phyloP scores from a whole-genome alignment of 2,888 invertebrate genomes.

The Zeuzera pyrina region DNA sequence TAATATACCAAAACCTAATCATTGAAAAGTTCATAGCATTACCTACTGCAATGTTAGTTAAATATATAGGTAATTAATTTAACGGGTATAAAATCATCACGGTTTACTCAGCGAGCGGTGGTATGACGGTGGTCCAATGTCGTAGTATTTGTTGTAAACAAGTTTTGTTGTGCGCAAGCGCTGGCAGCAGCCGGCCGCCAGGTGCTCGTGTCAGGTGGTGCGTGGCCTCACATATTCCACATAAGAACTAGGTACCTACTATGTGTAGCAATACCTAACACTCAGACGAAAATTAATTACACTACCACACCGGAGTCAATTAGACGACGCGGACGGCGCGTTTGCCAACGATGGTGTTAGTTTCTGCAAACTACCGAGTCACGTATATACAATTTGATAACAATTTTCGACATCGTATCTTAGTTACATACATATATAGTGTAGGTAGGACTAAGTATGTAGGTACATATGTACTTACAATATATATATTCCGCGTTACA shows the following conservation, averaged over 20 bases:
- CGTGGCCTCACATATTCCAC: slow-evolving; percentile 34
- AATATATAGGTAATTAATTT: neutral
- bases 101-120: slow-evolving; percentile 23
- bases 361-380: neutral
- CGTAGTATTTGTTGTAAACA: slow-evolving; percentile 58
- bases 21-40: neutral
- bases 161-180: slow-evolving; percentile 57
- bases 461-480: no score
- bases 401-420: no score
- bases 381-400: neutral
- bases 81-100: neutral
- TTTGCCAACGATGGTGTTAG: slow-evolving; percentile 24
- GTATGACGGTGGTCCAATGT: slow-evolving; percentile 46
- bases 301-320: slow-evolving; percentile 33
- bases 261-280: neutral
- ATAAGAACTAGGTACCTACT: neutral
- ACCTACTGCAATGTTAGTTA: neutral
- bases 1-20: no score
- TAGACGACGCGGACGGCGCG: slow-evolving; percentile 33
- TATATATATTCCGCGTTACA: no score
- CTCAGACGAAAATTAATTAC: slow-evolving; percentile 33
- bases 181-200: slow-evolving; percentile 57
- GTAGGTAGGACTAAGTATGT: no score
- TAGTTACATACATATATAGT: no score
- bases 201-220: slow-evolving; percentile 65